Percentiles rank a stretch among this genome's conserved stretches.
These are phyloP conservation scores for Aproaerema taeniolella DNA, from an alignment of 2,888 invertebrate species.

Conservation along the genomic window DNA sequence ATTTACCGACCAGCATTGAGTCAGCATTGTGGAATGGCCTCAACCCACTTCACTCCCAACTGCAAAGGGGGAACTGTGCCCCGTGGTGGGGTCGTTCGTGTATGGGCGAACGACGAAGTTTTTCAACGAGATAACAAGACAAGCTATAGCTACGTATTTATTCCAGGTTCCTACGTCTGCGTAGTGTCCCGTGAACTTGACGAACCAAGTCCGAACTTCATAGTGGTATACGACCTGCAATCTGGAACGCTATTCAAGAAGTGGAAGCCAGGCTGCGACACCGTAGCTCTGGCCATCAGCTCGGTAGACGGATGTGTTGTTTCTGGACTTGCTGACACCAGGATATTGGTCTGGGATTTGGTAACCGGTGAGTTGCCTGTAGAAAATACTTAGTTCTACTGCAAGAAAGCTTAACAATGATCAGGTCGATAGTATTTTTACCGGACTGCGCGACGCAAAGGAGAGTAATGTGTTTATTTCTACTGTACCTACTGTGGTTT, in stretches of 20 bases:
- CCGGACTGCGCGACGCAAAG: neutral
- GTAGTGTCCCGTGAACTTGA: constrained; percentile 76
- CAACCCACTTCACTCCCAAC: too few relatives aligned
- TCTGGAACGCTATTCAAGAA: constrained; percentile 94
- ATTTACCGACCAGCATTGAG: too few relatives aligned
- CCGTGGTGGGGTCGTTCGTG: too few relatives aligned
- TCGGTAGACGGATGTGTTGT: constrained; percentile 90
- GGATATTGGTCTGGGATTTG: constrained; percentile 91
- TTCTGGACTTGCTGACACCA: constrained; percentile 88
- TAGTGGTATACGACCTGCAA: constrained; percentile 93
- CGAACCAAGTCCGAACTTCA: constrained; percentile 91
- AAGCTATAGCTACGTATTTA: too few relatives aligned
- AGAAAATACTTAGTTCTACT: constrained; percentile 4
- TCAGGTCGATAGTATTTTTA: neutral
- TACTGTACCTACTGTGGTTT: too few relatives aligned
- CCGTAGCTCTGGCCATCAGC: constrained; percentile 90
- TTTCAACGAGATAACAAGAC: too few relatives aligned
- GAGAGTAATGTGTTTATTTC: too few relatives aligned
- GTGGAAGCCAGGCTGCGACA: constrained; percentile 92
- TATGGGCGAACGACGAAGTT: too few relatives aligned
- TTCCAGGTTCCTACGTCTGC: constrained; percentile 84
- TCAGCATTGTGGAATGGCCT: too few relatives aligned
- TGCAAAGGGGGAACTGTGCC: too few relatives aligned
- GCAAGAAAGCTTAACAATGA: neutral
- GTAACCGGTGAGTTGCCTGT: constrained; percentile 81